phyloP scores from a whole-genome alignment of 2,888 invertebrate genomes.

The Patella caerulea region DNA sequence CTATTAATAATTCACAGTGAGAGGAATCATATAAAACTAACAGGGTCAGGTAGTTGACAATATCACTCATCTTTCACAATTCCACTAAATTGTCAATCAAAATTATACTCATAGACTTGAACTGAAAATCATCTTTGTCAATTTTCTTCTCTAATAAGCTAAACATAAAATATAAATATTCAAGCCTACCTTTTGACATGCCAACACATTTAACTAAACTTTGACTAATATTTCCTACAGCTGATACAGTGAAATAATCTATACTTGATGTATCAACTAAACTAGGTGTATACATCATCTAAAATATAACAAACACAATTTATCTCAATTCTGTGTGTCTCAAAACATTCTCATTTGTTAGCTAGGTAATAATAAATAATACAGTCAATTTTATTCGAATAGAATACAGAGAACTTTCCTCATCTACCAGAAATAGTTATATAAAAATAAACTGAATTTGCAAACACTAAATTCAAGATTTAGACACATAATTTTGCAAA shows the following conservation, averaged over 20 bases:
- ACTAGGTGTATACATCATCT: slow-evolving; percentile 65
- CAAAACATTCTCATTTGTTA: too few relatives aligned
- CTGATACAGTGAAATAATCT: slow-evolving; percentile 66
- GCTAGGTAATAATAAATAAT: background rate
- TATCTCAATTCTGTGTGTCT: too few relatives aligned
- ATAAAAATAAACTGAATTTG: too few relatives aligned
- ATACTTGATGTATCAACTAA: slow-evolving; percentile 59
- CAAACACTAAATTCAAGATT: too few relatives aligned
- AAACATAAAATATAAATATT: slow-evolving; percentile 10
- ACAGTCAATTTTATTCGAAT: background rate
- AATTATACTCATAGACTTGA: background rate
- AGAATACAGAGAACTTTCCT: background rate
- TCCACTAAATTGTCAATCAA: background rate
- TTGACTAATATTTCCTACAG: slow-evolving; percentile 67
- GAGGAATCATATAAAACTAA: too few relatives aligned
- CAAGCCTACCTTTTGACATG: slow-evolving; percentile 56
- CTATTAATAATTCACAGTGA: too few relatives aligned
- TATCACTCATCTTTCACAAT: background rate
- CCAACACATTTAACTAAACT: slow-evolving; percentile 67
- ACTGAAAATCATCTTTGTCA: background rate
- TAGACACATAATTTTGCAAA: too few relatives aligned
- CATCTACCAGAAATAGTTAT: too few relatives aligned
- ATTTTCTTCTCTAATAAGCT: background rate
- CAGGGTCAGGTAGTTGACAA: too few relatives aligned
- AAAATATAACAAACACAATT: slow-evolving; percentile 29